Conservation (phyloP, 2,113 vertebrate genomes). For the Pogona vitticeps region DNA sequence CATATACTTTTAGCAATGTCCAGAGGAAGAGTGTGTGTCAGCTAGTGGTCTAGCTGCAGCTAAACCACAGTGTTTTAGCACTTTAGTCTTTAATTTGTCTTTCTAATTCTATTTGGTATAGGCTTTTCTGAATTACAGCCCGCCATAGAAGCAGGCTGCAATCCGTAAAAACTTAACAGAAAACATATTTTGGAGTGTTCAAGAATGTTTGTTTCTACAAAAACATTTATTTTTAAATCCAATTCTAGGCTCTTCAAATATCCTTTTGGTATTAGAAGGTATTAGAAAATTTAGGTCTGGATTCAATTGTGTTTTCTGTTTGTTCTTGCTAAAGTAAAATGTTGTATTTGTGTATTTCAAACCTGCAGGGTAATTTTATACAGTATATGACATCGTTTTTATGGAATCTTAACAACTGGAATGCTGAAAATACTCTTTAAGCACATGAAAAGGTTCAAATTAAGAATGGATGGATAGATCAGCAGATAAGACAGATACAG, state of each 20-base stretch:
- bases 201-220: no score
- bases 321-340: slow-evolving; percentile 27
- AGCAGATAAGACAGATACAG: no score
- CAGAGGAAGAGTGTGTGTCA: no score
- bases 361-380: not conserved
- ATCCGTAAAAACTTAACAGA: not conserved
- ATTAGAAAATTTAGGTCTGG: not conserved
- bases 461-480: no score
- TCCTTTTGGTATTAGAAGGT: not conserved
- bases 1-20: slow-evolving; percentile 13
- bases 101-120: no score
- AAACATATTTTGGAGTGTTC: no score
- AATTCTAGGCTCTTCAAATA: slow-evolving; percentile 4
- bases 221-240: not conserved
- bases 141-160: no score
- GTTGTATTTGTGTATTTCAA: not conserved
- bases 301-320: not conserved
- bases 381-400: not conserved
- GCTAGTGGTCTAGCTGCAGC: no score
- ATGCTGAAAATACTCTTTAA: not conserved
- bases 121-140: no score
- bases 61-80: no score
- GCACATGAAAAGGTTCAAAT: not conserved
- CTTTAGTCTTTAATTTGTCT: no score
- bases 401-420: not conserved